A percentile compares a stretch with the other conserved stretches of the same genome.
phyloP scores from a whole-genome alignment of 1,140 invertebrate species.

The Antheraea mylitta region DNA sequence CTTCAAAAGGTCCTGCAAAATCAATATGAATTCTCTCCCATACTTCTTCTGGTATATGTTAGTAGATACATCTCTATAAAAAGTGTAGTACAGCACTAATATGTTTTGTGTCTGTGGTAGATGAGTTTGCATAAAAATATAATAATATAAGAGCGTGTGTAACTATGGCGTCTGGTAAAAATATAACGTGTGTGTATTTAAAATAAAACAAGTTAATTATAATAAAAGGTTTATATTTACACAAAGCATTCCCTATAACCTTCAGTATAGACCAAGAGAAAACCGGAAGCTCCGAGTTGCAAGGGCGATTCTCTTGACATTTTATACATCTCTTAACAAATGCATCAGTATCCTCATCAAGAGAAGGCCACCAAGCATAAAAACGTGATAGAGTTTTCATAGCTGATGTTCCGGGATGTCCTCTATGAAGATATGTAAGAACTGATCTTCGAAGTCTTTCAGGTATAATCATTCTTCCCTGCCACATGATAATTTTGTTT shows the following conservation, averaged over 20 bases:
- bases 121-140: too few relatives aligned
- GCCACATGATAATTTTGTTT: neutral
- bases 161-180: too few relatives aligned
- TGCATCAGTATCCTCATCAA: conserved; percentile 9
- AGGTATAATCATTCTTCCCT: neutral
- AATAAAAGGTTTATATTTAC: too few relatives aligned
- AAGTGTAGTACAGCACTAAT: too few relatives aligned
- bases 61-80: too few relatives aligned
- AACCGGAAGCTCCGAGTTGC: neutral
- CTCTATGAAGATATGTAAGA: neutral
- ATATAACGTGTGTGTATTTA: too few relatives aligned
- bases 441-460: neutral
- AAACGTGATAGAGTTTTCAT: conserved; percentile 5
- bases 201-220: too few relatives aligned
- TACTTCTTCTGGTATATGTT: conserved; percentile 3
- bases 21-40: conserved; percentile 13
- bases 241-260: too few relatives aligned
- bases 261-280: conserved; percentile 10
- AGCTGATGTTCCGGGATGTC: neutral
- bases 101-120: too few relatives aligned
- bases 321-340: conserved; percentile 5
- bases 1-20: conserved; percentile 14
- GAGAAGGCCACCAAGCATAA: conserved; percentile 6
- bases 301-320: conserved; percentile 1
- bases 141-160: too few relatives aligned